phyloP scores from a whole-genome alignment of 1,140 invertebrate genomes.

The Lamellibrachia luymesi region DNA sequence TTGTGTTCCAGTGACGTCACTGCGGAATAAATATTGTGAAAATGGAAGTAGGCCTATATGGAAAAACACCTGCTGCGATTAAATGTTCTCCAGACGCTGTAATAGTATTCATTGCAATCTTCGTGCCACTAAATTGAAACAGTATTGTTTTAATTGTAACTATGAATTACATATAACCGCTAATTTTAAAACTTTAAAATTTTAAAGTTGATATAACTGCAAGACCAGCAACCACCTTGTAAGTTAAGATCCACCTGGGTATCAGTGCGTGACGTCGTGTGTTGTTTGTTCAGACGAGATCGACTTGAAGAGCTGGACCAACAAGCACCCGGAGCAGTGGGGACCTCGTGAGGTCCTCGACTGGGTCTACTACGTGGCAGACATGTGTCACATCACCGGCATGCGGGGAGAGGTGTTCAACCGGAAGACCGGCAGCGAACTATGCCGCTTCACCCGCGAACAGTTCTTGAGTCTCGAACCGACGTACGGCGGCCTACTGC shows the following conservation, averaged over 20 bases:
- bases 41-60: background rate
- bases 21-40: background rate
- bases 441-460: slow-evolving; percentile 42
- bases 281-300: slow-evolving; percentile 1
- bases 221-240: too few species aligned
- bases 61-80: background rate
- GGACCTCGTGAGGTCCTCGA: slow-evolving; percentile 38
- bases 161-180: background rate
- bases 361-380: slow-evolving; percentile 44
- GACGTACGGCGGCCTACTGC: slow-evolving; percentile 30
- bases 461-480: slow-evolving; percentile 42
- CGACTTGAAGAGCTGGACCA: slow-evolving; percentile 33
- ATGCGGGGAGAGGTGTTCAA: slow-evolving; percentile 45
- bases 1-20: background rate
- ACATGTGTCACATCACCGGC: slow-evolving; percentile 34
- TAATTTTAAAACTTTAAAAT: background rate
- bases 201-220: background rate
- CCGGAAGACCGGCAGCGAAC: slow-evolving; percentile 38
- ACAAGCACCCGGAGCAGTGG: slow-evolving; percentile 47
- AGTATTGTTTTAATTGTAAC: background rate
- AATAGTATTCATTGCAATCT: background rate
- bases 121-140: background rate
- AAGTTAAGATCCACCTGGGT: background rate
- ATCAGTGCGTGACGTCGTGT: background rate
- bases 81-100: background rate